Percentiles rank a stretch among this genome's conserved stretches.
phyloP scores from a whole-genome alignment of 2,888 invertebrate species.

The Pollenia angustigena region DNA sequence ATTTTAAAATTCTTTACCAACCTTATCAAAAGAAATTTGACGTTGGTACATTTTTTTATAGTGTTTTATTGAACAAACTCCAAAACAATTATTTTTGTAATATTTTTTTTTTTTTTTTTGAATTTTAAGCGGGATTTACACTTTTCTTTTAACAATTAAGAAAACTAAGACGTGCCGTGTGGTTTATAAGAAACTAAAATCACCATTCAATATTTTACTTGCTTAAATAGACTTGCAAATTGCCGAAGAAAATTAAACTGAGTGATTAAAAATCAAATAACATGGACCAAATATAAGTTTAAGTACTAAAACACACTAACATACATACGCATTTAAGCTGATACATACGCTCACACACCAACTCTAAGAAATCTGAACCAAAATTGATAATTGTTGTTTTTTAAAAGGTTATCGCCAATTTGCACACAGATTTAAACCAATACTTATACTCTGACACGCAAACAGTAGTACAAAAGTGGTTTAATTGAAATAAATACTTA shows the following conservation, averaged over 20 bases:
- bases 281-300: constrained; percentile 43
- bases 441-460: not conserved
- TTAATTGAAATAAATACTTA: constrained; percentile 18
- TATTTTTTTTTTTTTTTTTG: not conserved
- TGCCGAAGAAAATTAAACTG: constrained; percentile 28
- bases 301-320: not conserved
- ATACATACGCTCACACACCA: constrained; percentile 24
- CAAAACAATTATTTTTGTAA: not conserved
- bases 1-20: constrained; percentile 73
- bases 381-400: constrained; percentile 64
- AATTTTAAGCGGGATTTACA: not conserved
- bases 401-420: constrained; percentile 61
- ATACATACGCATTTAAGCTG: not conserved
- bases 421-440: not conserved
- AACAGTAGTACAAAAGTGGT: constrained; percentile 11
- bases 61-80: too few species aligned
- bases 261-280: constrained; percentile 44
- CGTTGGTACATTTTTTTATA: constrained; percentile 78
- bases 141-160: not conserved
- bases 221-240: constrained; percentile 80
- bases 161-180: constrained; percentile 72
- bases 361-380: constrained; percentile 52
- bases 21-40: constrained; percentile 82
- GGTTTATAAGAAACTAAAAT: constrained; percentile 71
- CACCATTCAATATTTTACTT: constrained; percentile 48